Conservation (phyloP, 2,797 vertebrate genomes). For the Liasis olivaceus region DNA sequence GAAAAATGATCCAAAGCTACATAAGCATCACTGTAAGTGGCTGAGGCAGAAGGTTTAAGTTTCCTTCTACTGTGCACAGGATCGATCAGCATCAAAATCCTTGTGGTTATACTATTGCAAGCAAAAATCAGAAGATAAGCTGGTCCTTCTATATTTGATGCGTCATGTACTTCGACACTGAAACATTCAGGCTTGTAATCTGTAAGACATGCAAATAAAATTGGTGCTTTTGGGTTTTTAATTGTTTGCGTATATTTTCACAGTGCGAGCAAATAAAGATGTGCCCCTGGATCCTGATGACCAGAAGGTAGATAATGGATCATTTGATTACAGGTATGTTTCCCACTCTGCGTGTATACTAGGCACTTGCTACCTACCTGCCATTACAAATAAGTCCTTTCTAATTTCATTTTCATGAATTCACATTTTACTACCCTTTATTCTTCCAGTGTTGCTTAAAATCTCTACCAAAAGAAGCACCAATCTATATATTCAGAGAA, state of each 20-base stretch:
- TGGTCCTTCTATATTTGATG: neutral
- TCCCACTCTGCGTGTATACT: conserved; percentile 20
- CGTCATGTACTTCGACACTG: neutral
- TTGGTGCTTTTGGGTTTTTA: neutral
- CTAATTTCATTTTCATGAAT: neutral
- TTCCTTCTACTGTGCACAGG: neutral
- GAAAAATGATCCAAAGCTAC: neutral
- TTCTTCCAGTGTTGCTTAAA: conserved; percentile 19
- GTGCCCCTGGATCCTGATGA: conserved; percentile 90
- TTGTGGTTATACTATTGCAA: neutral
- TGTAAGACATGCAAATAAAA: neutral
- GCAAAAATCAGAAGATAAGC: too few relatives aligned
- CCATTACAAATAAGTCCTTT: neutral
- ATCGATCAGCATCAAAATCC: neutral
- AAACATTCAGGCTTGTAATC: neutral
- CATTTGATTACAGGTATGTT: conserved; percentile 94
- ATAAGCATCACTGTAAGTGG: neutral
- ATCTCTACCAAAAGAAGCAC: neutral
- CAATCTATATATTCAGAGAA: neutral
- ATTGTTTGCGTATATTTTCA: conserved; percentile 35
- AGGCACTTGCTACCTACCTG: conserved; percentile 19
- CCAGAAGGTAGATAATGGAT: conserved; percentile 93
- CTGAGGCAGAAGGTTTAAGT: neutral
- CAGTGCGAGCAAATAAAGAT: conserved; percentile 95
- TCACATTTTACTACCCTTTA: conserved; percentile 34